phyloP scores from a whole-genome alignment of 2,797 vertebrate species.

The Eidolon dupreanum region DNA sequence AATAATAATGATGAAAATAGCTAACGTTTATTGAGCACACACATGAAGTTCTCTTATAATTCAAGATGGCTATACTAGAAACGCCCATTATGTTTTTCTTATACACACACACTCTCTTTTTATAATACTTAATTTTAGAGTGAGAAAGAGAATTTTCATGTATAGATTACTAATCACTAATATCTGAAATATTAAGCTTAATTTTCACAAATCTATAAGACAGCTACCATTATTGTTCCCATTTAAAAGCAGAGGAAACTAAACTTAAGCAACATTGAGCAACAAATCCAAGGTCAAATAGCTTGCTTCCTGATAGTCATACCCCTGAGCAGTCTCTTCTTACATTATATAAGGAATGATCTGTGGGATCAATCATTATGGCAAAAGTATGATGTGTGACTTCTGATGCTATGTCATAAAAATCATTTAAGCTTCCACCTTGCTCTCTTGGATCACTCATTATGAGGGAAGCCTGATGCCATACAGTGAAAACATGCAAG shows the following conservation, averaged over 20 bases:
- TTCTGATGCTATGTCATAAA: neutral
- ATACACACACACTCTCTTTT: neutral
- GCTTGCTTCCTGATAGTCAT: neutral
- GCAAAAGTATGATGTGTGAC: neutral
- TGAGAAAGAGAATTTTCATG: neutral
- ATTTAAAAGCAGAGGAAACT: neutral
- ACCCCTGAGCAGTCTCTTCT: neutral
- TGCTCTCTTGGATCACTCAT: neutral
- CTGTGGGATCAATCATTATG: neutral
- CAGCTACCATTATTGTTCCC: neutral
- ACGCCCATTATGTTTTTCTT: neutral
- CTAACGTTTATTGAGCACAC: conserved; percentile 10
- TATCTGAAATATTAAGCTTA: neutral
- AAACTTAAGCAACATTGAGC: neutral
- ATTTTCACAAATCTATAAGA: neutral
- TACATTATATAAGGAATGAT: neutral
- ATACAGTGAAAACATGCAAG: neutral
- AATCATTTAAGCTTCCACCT: neutral
- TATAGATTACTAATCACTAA: neutral
- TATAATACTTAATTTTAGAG: neutral
- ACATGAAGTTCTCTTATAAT: conserved; percentile 20
- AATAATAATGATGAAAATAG: conserved; percentile 52
- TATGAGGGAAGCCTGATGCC: neutral
- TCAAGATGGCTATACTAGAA: neutral
- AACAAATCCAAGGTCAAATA: neutral